Percentiles rank a stretch among this genome's conserved stretches.
Evolutionary conservation across 2,113 vertebrate genomes (phyloP).

Genomic region (Ginglymostoma cirratum): DNA sequence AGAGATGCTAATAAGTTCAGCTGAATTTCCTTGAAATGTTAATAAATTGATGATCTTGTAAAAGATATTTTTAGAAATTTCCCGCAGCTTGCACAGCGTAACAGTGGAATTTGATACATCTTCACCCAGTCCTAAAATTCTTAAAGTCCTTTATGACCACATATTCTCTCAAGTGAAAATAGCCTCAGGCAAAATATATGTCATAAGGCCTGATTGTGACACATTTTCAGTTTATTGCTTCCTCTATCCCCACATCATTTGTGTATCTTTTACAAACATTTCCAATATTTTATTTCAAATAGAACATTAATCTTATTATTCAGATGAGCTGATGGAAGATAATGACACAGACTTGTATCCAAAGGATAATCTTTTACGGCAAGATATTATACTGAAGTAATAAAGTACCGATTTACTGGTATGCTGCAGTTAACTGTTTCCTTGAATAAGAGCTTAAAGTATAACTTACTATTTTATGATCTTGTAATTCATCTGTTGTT

Average conservation of each 20-base stretch:
- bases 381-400: not conserved
- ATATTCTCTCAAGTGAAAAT: not conserved
- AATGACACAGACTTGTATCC: not conserved
- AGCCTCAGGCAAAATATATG: not conserved
- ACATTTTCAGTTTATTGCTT: conserved; percentile 1
- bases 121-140: not conserved
- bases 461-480: not conserved
- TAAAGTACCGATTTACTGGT: not conserved
- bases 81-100: not conserved
- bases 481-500: not conserved
- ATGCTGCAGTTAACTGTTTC: not conserved
- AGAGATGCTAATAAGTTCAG: not conserved
- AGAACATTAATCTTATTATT: not conserved
- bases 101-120: not conserved
- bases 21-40: not conserved
- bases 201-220: not conserved
- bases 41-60: not conserved
- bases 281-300: not conserved
- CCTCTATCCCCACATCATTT: not conserved
- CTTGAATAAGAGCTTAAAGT: not conserved
- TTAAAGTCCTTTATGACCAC: not conserved
- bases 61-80: not conserved
- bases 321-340: not conserved
- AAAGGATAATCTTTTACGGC: not conserved
- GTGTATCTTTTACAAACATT: not conserved